A percentile compares a stretch with the other conserved stretches of the same genome.
These are phyloP conservation scores for Orcinus orca DNA, from an alignment of 2,113 vertebrate genomes.

Conservation along the genomic window DNA sequence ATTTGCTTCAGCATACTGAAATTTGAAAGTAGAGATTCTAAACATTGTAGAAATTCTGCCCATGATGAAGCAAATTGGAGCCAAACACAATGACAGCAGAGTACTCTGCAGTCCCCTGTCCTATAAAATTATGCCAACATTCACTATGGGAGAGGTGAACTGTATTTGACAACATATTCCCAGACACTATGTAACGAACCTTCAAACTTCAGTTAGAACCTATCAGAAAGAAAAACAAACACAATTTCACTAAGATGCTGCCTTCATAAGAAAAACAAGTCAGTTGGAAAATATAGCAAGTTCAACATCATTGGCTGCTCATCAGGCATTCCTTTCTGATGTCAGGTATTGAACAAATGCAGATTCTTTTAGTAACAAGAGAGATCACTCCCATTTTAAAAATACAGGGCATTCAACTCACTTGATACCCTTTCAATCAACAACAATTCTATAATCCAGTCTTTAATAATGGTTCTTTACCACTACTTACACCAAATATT, in stretches of 20 bases:
- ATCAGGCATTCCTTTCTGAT: constrained; percentile 25
- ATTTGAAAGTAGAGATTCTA: constrained; percentile 49
- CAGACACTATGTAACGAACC: constrained; percentile 71
- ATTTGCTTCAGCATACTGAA: background rate
- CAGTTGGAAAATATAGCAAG: constrained; percentile 62
- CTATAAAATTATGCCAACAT: constrained; percentile 51
- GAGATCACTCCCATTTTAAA: constrained; percentile 13
- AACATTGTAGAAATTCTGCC: background rate
- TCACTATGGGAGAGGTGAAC: constrained; percentile 54
- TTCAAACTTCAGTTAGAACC: constrained; percentile 75
- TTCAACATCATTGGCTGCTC: constrained; percentile 62
- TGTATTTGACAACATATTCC: constrained; percentile 69
- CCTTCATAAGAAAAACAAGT: constrained; percentile 62
- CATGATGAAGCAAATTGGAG: constrained; percentile 45
- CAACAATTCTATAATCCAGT: constrained; percentile 17
- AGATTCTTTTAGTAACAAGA: constrained; percentile 34
- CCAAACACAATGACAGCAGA: constrained; percentile 36
- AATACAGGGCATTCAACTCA: constrained; percentile 22
- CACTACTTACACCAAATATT: background rate
- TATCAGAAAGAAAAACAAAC: constrained; percentile 72
- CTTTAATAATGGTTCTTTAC: constrained; percentile 29
- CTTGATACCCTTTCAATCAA: constrained; percentile 32
- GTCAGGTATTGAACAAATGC: background rate
- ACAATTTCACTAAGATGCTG: constrained; percentile 63
- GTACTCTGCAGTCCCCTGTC: background rate